A percentile compares a stretch with the other conserved stretches of the same genome.
Conservation (phyloP, 2,888 invertebrate genomes). For the Melinaea menophilus region DNA sequence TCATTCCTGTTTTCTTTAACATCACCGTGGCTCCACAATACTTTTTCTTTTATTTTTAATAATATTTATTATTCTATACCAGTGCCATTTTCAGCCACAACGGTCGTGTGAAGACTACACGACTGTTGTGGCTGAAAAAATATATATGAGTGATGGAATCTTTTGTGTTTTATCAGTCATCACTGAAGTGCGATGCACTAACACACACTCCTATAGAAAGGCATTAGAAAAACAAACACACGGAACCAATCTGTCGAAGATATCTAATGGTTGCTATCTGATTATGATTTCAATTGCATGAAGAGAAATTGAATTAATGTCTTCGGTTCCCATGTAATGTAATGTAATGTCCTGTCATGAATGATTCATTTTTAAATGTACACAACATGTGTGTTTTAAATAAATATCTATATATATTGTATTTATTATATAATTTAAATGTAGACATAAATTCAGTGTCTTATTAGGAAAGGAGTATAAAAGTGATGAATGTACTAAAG, state of each 20-base stretch:
- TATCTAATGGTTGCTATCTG: constrained; percentile 16
- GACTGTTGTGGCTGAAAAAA: too few species aligned
- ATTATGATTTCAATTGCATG: constrained; percentile 7
- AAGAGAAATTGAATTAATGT: background rate
- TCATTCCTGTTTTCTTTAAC: too few species aligned
- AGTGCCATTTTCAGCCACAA: too few species aligned
- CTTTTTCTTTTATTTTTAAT: too few species aligned
- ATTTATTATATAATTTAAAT: background rate
- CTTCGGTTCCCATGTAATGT: constrained; percentile 6
- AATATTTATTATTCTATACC: too few species aligned
- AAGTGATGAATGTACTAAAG: constrained; percentile 43
- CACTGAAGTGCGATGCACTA: too few species aligned
- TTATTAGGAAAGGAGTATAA: constrained; percentile 41
- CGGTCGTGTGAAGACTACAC: too few species aligned
- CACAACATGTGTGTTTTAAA: background rate
- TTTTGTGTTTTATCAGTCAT: too few species aligned
- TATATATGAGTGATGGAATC: too few species aligned
- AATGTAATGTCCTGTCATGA: constrained; percentile 1
- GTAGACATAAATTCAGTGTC: constrained; percentile 21
- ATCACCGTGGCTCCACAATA: too few species aligned
- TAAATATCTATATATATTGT: constrained; percentile 2
- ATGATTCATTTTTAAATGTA: background rate
- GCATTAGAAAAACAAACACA: too few species aligned
- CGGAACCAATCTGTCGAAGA: constrained; percentile 29
- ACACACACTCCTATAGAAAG: too few species aligned